Base-by-base conservation (phyloP, 2,888 invertebrate species). In the Dolomedes plantarius region DNA sequence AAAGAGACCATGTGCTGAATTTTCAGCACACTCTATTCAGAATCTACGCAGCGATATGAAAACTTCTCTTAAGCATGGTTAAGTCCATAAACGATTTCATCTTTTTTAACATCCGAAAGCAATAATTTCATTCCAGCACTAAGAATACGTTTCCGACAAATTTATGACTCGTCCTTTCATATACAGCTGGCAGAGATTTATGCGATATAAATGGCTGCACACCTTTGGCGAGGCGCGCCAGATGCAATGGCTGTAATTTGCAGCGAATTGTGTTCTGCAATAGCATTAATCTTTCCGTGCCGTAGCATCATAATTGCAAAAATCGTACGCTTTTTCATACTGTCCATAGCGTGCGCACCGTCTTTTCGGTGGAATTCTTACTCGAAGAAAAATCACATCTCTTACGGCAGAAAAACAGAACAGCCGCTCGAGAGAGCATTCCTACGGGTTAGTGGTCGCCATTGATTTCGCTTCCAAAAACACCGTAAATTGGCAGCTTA, bases 111-210 rank as follows among this genome's bases (percentile, higher is more conserved):
- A 1, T 56, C 23, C 23, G 23, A 56, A n/a, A 56, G 56, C 56
- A 56, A 56, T 23, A 56, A 56, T 56, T 56, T 56, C 56, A 56
- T 56, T 56, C 56, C 23, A 56, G 56, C 56, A 56, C 23, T 56
- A 56, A 56, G 56, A 56, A 56, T 56, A 56, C 11, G 56, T 56
- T 56, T 56, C 23, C 56, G 56, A 56, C 56, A 56, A 56, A 56
- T 56, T 56, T 56, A 56, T 56, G 56, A 56, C 56, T 56, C 23
- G 56, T 56, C 23, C 23, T 16, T 56, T 23, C 56, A 56, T 56
- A 19, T 56, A 56, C 56, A 5, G 3, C 56, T 56, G 56, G 56
- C 56, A 56, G 56, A 56, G 56, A 56, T 56, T 56, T 56, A 56
- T 56, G 19, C 23, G 56, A 56, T 56, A 23, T 56, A 56, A 56